These are phyloP conservation scores for Lucilia sericata DNA, from an alignment of 1,140 invertebrate species.

Conservation along the genomic window DNA sequence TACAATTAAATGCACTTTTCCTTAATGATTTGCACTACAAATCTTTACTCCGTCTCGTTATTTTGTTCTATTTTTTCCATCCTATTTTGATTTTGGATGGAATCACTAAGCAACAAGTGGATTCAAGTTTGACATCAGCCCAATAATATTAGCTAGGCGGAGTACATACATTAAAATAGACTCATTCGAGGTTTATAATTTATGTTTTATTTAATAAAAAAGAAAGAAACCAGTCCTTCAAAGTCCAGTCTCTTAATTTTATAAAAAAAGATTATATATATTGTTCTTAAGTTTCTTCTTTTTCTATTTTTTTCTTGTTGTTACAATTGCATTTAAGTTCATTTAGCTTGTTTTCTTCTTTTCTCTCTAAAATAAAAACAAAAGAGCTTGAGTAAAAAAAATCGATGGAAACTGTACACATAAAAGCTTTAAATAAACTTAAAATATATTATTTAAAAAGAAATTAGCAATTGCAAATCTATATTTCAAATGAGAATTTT, in stretches of 20 bases:
- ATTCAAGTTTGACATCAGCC: no score
- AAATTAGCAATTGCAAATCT: neutral
- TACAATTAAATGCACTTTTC: no score
- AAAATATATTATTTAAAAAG: neutral
- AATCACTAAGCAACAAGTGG: no score
- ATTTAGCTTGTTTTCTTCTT: conserved; percentile 3
- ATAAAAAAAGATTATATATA: neutral
- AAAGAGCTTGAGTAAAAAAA: conserved; percentile 16
- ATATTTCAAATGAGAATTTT: neutral
- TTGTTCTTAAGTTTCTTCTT: conserved; percentile 10
- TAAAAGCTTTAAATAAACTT: conserved; percentile 9
- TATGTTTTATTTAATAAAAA: conserved; percentile 17
- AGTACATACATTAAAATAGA: no score
- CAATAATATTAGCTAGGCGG: no score
- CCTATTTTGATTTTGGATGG: no score
- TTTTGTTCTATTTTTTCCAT: no score
- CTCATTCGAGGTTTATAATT: neutral
- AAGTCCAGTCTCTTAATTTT: conserved; percentile 12
- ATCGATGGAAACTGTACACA: conserved; percentile 35
- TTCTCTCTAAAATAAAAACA: neutral
- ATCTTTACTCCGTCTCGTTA: no score
- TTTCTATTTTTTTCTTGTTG: neutral
- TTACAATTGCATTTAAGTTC: conserved; percentile 4
- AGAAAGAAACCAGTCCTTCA: conserved; percentile 7
- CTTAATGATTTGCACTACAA: no score